Evolutionary conservation across 2,113 vertebrate species (phyloP).

Genomic region (Lagopus leucura): DNA sequence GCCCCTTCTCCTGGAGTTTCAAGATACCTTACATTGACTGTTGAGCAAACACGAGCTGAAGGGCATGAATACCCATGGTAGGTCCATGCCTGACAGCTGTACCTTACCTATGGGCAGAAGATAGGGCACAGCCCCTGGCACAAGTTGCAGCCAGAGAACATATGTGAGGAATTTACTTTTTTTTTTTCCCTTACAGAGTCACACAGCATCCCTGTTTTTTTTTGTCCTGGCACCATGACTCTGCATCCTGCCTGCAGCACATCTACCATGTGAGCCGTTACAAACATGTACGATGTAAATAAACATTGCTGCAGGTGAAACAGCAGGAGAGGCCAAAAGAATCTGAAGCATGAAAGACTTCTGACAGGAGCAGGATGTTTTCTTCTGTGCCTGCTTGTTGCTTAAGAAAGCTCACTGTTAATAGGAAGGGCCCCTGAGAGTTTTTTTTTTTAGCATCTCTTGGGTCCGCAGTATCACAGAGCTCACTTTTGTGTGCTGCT

Average conservation of each 20-base stretch:
- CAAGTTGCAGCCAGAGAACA: neutral
- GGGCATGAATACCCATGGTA: neutral
- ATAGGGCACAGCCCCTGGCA: neutral
- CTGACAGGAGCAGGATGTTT: neutral
- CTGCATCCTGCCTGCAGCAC: neutral
- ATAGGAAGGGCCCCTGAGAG: neutral
- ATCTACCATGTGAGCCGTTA: neutral
- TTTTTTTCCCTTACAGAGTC: neutral
- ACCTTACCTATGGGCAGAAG: neutral
- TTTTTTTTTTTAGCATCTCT: neutral
- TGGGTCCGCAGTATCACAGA: neutral
- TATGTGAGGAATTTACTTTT: neutral
- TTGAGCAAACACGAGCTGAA: neutral
- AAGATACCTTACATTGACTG: neutral
- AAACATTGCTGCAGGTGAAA: neutral
- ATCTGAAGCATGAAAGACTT: neutral
- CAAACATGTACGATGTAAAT: rapidly evolving
- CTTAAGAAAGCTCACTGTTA: neutral
- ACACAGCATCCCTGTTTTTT: neutral
- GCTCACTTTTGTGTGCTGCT: neutral
- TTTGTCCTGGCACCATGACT: neutral
- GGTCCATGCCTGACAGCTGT: neutral
- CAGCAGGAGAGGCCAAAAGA: neutral
- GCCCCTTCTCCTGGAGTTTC: neutral
- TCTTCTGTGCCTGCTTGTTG: neutral